Evolutionary conservation across 2,888 invertebrate species (phyloP), one percentile per base, ranked within the genome.

Genomic region (Lepidocyrtinus sp.): DNA sequence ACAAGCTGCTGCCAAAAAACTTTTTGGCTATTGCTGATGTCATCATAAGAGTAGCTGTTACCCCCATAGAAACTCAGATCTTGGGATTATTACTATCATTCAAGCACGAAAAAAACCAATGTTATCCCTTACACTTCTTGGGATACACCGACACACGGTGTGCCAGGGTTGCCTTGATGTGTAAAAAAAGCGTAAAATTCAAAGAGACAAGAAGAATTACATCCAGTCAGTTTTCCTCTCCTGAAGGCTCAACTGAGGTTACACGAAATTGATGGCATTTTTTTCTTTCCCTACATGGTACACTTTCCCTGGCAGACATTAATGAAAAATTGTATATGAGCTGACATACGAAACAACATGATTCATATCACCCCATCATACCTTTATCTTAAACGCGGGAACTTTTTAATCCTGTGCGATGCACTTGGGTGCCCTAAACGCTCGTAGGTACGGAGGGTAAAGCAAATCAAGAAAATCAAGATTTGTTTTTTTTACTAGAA

Each of bases 1-100:
- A 65, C 72, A 78, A 72, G 78, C 72, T 71, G 72, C 59, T 65
- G 68, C 67, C 59, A 78, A 65, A 67, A 73, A 22, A 70, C 70
- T 46, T 27, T 59, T 71, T 72, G 61, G 61, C 72, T 78, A 25
- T 63, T 75, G 76, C 76, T 77, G 77, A 77, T 77, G 77, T 71
- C 71, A 77, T 64, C 65, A 25, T 26, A 25, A 15, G 24, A 21
- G n/a, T 22, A 26, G 24, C n/a, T 25, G 50, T 50, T 50, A 50
- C 50, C 50, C 50, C n/a, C 50, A 50, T n/a, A 2, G 15, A 50
- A 50, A 7, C 50, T n/a, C n/a, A n/a, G n/a, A n/a, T n/a, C n/a
- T 50, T 7, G 17, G 15, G 50, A 50, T 36, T 36, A 36, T 50
- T 50, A 50, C 50, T 50, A 50, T 50, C 50, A 50, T 50, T 50